Conservation (phyloP, 2,888 invertebrate genomes). For the Drosophila kanekoi region DNA sequence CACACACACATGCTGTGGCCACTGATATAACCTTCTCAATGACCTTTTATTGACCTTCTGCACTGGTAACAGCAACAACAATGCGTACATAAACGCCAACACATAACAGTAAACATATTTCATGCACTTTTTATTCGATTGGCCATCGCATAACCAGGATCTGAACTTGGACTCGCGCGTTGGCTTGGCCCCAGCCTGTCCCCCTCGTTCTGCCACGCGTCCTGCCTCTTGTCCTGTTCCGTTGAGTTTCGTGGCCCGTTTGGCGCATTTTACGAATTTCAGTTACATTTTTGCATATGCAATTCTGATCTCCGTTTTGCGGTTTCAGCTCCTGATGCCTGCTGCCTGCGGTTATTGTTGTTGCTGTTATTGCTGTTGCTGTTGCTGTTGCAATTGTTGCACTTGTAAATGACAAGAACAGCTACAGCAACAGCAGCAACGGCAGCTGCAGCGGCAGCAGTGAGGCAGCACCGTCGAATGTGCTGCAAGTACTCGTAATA, state of each 20-base stretch:
- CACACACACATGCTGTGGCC: constrained; percentile 24
- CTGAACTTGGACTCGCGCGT: constrained; percentile 28
- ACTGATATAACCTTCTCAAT: constrained; percentile 67
- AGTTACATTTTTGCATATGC: constrained; percentile 74
- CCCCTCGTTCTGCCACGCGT: neutral
- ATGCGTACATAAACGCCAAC: constrained; percentile 65
- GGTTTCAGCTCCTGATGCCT: constrained; percentile 57
- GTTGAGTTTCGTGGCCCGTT: constrained; percentile 5
- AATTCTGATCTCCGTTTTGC: constrained; percentile 73
- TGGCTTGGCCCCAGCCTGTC: neutral
- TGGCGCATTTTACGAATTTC: constrained; percentile 64
- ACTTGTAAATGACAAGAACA: constrained; percentile 69
- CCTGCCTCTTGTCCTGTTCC: too few relatives aligned
- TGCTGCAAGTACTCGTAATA: constrained; percentile 47
- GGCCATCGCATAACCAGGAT: constrained; percentile 52
- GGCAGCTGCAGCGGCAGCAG: constrained; percentile 11
- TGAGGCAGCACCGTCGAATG: constrained; percentile 36
- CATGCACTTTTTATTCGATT: constrained; percentile 71
- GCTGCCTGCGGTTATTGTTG: constrained; percentile 38
- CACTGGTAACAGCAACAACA: constrained; percentile 42
- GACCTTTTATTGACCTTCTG: constrained; percentile 72
- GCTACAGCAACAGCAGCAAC: constrained; percentile 29
- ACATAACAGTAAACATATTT: constrained; percentile 72
- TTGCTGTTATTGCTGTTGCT: constrained; percentile 8
- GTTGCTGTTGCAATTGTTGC: constrained; percentile 45